Evolutionary conservation across 2,113 vertebrate genomes (phyloP).

Genomic region (Dunckerocampus dactyliophorus): DNA sequence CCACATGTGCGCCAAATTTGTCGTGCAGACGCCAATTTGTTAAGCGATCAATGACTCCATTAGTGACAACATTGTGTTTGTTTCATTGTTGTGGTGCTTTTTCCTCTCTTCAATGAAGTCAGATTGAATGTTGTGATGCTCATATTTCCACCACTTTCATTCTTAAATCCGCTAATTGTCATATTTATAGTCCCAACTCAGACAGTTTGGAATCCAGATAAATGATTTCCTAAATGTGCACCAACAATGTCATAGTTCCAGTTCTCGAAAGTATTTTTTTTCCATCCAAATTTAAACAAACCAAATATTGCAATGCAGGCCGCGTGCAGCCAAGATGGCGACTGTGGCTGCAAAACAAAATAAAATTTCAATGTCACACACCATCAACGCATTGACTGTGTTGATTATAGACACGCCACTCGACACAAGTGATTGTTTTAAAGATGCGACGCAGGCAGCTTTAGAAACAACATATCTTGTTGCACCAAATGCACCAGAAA

Average conservation of each 20-base stretch:
- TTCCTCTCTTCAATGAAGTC: background rate
- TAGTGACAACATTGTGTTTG: background rate
- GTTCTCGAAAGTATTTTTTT: background rate
- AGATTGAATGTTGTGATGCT: background rate
- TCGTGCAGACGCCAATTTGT: background rate
- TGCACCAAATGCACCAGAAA: too few relatives aligned
- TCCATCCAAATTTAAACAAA: background rate
- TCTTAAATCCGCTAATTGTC: background rate
- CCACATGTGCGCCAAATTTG: too few relatives aligned
- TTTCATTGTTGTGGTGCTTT: background rate
- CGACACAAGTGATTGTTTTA: too few relatives aligned
- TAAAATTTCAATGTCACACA: background rate
- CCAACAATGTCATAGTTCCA: too few relatives aligned
- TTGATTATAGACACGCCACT: background rate
- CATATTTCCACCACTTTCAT: background rate
- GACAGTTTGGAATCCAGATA: too few relatives aligned
- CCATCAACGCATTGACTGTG: background rate
- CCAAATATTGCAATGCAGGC: background rate
- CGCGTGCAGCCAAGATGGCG: constrained; percentile 2
- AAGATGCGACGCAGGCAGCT: too few relatives aligned
- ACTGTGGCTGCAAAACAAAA: background rate
- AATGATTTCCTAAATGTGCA: too few relatives aligned
- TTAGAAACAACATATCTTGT: too few relatives aligned
- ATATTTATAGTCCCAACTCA: background rate
- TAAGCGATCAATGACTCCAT: constrained; percentile 1